A percentile compares a stretch with the other conserved stretches of the same genome.
Evolutionary conservation across 1,140 invertebrate genomes (phyloP).

Genomic region (Tetraneura akinire): DNA sequence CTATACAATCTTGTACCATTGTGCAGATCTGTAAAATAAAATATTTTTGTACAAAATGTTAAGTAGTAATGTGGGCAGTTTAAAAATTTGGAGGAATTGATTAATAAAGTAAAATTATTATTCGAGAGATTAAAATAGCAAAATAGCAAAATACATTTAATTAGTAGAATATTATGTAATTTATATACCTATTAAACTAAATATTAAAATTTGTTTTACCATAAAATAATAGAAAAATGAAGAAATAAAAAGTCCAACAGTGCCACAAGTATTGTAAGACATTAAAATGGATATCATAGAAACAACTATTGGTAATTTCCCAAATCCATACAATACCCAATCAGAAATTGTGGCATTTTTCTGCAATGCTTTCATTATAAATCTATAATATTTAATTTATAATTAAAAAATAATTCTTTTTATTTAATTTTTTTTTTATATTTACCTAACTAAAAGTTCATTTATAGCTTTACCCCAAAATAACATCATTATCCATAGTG

Average conservation of each 20-base stretch:
- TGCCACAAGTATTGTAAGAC: constrained; percentile 25
- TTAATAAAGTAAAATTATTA: background rate
- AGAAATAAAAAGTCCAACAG: constrained; percentile 41
- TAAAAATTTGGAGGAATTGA: background rate
- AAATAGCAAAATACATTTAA: background rate
- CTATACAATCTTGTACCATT: constrained; percentile 36
- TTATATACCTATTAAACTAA: too few relatives aligned
- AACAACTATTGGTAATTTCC: constrained; percentile 38
- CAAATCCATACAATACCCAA: constrained; percentile 36
- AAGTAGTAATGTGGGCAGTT: too few relatives aligned
- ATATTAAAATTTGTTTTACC: constrained; percentile 6
- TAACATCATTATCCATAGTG: constrained; percentile 32
- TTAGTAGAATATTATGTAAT: background rate
- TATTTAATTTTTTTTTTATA: background rate
- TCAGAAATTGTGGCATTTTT: constrained; percentile 7
- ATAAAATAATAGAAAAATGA: constrained; percentile 42
- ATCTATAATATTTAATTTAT: background rate
- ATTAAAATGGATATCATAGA: constrained; percentile 30
- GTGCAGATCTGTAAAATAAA: constrained; percentile 18
- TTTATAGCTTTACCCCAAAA: constrained; percentile 42
- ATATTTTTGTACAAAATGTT: too few relatives aligned
- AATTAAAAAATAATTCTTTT: too few relatives aligned
- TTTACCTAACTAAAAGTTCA: constrained; percentile 4
- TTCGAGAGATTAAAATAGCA: background rate
- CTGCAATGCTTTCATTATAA: constrained; percentile 41